Percentiles rank a stretch among this genome's conserved stretches.
Conservation (phyloP, 2,113 vertebrate genomes). For the Istiophorus platypterus region DNA sequence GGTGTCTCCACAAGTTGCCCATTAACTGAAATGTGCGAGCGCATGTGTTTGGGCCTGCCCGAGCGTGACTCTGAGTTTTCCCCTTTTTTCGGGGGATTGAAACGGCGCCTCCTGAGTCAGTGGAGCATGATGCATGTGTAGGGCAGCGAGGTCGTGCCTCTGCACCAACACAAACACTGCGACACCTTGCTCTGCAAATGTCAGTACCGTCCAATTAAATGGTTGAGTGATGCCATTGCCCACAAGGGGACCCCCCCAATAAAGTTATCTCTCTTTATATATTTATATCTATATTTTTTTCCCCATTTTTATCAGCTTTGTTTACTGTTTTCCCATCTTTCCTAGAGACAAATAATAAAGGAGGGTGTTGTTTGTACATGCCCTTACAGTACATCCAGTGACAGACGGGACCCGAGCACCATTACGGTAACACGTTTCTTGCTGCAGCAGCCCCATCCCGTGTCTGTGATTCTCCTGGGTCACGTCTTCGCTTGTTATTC, state of each 20-base stretch:
- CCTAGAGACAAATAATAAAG: slow-evolving; percentile 22
- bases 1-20: slow-evolving; percentile 63
- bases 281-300: no score
- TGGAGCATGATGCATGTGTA: slow-evolving; percentile 68
- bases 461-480: slow-evolving; percentile 64
- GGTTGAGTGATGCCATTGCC: slow-evolving; percentile 68
- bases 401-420: slow-evolving; percentile 44
- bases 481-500: slow-evolving; percentile 70
- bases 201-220: slow-evolving; percentile 80
- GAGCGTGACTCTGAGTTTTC: slow-evolving; percentile 49
- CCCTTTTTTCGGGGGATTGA: slow-evolving; percentile 29
- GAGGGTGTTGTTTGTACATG: slow-evolving; percentile 18
- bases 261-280: slow-evolving; percentile 62
- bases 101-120: slow-evolving; percentile 59
- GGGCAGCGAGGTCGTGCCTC: slow-evolving; percentile 60
- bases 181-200: slow-evolving; percentile 81
- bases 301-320: slow-evolving; percentile 63
- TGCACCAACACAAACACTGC: slow-evolving; percentile 65
- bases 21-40: slow-evolving; percentile 70
- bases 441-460: slow-evolving; percentile 28
- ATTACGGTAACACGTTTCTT: slow-evolving; percentile 35
- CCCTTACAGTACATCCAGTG: slow-evolving; percentile 25
- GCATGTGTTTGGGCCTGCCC: slow-evolving; percentile 35
- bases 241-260: slow-evolving; percentile 60
- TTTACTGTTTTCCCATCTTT: slow-evolving; percentile 44